Base-by-base conservation (phyloP, 2,888 invertebrate species). In the Epinotia brunnichana region DNA sequence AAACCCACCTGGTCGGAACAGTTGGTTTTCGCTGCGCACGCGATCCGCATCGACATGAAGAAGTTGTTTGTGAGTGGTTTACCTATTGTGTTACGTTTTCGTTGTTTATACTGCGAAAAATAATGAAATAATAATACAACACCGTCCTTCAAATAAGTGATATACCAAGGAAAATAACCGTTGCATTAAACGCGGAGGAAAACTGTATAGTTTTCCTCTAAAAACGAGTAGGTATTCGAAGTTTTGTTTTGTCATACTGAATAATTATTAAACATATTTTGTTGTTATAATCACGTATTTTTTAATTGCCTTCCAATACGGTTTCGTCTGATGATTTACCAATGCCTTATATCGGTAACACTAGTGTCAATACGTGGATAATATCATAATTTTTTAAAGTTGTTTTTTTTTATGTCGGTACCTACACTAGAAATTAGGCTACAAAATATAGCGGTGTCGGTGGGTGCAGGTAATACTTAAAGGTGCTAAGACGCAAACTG, bases 31-130 rank as follows among this genome's bases (percentile, higher is more conserved):
- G 76, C 73, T 69, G 71, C 78, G 76, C 80, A 76, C 73, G 78
- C 80, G 76, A 73, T 76, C 71, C 77, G 76, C 83, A 78, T 79
- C 77, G 82, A 77, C 77, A 86, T 83, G 82, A 82, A 82, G 76
- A 78, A 78, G 72, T 76, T 84, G 71, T 75, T 83, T 74, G 87
- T 90, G 78, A 87, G 89, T 89, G 76, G 76, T 67, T 64, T 77
- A n/a, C n/a, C n/a, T n/a, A 73, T 78, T 70, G 63, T 70, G 56
- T 71, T 71, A 53, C 61, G 75, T 64, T 64, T 44, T 60, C 15
- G 56, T 35, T 29, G 17, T 56, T 54, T 66, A 56, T 7, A n/a
- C n/a, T 19, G 29, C 13, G 48, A 48, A n/a, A n/a, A 24, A 63
- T 35, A 19, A 15, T 63, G 19, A 48, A 48, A 48, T 5, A n/a